phyloP scores from a whole-genome alignment of 2,888 invertebrate genomes.

The Rhaphigaster nebulosa region DNA sequence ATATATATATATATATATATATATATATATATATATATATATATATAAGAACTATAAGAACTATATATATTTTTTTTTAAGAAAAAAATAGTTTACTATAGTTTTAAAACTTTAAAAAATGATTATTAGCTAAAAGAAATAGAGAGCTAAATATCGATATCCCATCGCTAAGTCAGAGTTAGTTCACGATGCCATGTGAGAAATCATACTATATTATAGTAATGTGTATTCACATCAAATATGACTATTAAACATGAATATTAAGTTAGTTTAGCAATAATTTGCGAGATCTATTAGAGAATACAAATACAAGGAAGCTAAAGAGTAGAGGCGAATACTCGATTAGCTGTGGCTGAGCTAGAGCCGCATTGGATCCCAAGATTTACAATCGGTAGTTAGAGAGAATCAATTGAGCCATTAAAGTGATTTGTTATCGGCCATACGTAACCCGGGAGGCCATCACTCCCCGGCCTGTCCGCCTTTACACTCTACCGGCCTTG shows the following conservation, averaged over 20 bases:
- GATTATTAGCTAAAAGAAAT: too few relatives aligned
- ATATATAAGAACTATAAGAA: too few relatives aligned
- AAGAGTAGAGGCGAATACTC: not conserved
- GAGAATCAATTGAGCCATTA: slow-evolving; percentile 17
- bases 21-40: too few relatives aligned
- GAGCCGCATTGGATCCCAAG: not conserved
- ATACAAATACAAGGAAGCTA: not conserved
- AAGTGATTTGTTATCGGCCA: slow-evolving; percentile 14
- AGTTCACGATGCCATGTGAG: too few relatives aligned
- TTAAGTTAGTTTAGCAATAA: not conserved
- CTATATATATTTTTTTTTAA: too few relatives aligned
- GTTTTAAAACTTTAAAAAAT: too few relatives aligned
- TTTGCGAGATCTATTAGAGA: not conserved
- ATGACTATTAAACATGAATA: not conserved
- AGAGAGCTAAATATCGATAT: too few relatives aligned
- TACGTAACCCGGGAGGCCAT: not conserved
- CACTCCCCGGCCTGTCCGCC: not conserved
- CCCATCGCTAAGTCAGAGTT: too few relatives aligned
- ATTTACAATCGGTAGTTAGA: slow-evolving; percentile 21
- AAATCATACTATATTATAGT: too few relatives aligned
- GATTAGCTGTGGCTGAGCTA: not conserved
- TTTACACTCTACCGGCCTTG: not conserved
- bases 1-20: too few relatives aligned
- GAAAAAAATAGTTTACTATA: too few relatives aligned
- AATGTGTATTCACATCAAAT: too few relatives aligned